Evolutionary conservation across 30 jellyfish, hydroid and myxozoan species (phyloP), one percentile per base, ranked within the genome.

Genomic region (Hydractinia symbiolongicarpus): DNA sequence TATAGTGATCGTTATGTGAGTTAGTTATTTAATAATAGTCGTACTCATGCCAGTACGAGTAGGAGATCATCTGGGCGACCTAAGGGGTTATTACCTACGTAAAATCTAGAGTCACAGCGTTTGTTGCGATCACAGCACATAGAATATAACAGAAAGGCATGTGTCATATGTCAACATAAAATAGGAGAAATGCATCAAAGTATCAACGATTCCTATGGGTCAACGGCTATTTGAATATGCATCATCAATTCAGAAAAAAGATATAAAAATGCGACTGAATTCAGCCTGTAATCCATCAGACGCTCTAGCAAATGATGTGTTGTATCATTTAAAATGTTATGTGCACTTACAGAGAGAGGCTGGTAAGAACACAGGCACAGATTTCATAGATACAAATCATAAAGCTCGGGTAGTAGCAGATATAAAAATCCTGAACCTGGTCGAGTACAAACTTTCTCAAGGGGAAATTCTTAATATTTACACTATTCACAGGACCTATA

Each of bases 51-150:
- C 68, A 57, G 68, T 57, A 57, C 68, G n/a, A 57, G 68, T 57
- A 57, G 68, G n/a, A 57, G 68, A 57, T 57, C 68, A 57, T 57
- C 68, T 57, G 68, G 68, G 68, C n/a, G 68, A 57, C 68, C 68
- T 57, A 57, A 57, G n/a, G n/a, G 68, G n/a, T 9, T 57, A 57
- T 57, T n/a, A 57, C 10, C 68, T 57, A 57, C 68, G 13, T 9
- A n/a, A 9, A 57, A 57, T 57, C 68, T 57, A 57, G 68, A 57
- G 10, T 57, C 68, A 57, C 68, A 57, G 68, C n/a, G 68, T 57
- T 57, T 57, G 68, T 57, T 57, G 68, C 68, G 68, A 57, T 57
- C n/a, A 57, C 68, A 57, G 68, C 68, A 57, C 68, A 57, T 57
- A 57, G 68, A 9, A 57, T 57, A 57, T 57, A n/a, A 57, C 68